phyloP scores from a whole-genome alignment of 1,140 invertebrate genomes.

The Scaptomyza montana region DNA sequence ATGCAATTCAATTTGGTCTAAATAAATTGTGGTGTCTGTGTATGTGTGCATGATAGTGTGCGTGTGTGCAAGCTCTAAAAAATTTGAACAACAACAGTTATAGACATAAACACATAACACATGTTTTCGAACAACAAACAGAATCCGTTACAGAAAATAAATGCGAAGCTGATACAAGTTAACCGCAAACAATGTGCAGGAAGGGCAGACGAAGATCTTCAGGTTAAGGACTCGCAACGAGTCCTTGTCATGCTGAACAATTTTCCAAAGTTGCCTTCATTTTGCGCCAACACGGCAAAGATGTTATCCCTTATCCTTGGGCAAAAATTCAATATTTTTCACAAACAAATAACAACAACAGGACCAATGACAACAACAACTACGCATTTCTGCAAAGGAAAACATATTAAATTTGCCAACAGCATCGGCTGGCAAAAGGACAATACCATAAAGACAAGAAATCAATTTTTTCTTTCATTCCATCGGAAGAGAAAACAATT shows the following conservation, averaged over 20 bases:
- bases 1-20: conserved; percentile 71
- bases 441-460: conserved; percentile 78
- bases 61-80: conserved; percentile 10
- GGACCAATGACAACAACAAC: not conserved
- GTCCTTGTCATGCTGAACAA: conserved; percentile 44
- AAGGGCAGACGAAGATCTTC: conserved; percentile 7
- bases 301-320: conserved; percentile 66
- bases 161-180: conserved; percentile 63
- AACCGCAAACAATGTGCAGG: conserved; percentile 57
- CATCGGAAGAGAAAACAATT: conserved; percentile 62
- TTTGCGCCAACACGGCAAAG: conserved; percentile 76
- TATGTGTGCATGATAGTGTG: conserved; percentile 1
- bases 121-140: conserved; percentile 57
- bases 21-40: conserved; percentile 33
- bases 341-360: conserved; percentile 70
- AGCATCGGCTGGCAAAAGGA: conserved; percentile 65
- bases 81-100: conserved; percentile 7
- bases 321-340: conserved; percentile 77
- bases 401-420: conserved; percentile 78
- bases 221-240: conserved; percentile 21
- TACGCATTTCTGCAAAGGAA: conserved; percentile 61
- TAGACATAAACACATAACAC: conserved; percentile 51
- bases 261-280: conserved; percentile 69
- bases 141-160: conserved; percentile 29
- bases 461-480: conserved; percentile 61